Evolutionary conservation across 1,140 invertebrate species (phyloP), one percentile per base, ranked within the genome.

Genomic region (Zaprionus kolodkinae): DNA sequence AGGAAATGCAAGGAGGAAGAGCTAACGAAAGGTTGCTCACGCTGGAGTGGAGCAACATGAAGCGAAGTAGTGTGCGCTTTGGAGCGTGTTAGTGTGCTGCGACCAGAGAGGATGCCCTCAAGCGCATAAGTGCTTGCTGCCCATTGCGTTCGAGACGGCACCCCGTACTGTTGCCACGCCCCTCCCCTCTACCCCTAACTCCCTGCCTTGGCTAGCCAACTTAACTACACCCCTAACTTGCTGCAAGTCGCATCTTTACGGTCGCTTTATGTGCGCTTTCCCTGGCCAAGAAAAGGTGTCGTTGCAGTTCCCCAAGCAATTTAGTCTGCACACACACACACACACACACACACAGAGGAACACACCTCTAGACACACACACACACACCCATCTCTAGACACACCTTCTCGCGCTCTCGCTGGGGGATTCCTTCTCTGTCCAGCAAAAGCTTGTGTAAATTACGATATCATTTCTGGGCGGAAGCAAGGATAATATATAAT

Each of bases 251-350:
- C 48, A 55, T 36, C 64, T 72, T 66, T 52, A 52, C 43, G 38
- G 35, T 45, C 70, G 45, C 40, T 72, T 67, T 72, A 69, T 57
- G 43, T 61, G 33, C 43, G 45, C 59, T 56, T 50, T 45, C 63
- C 57, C 57, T 50, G 45, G 35, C 38, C 57, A 45, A 9, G 35
- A 38, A 71, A 71, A 82, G 80, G 80, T 83, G 80, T 83, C 60
- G 72, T 60, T 69, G 68, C 80, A 79, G 72, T 55, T 69, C 72
- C 57, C 52, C 67, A 57, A 62, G 72, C 81, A 65, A 81, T 79
- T 82, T 60, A 65, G 57, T n/a, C 13, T 17, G 17, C 50, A 36
- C 45, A 43, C 70, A 60, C 35, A 61, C 54, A 67, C 54, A 54
- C 17, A 72, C 62, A 43, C 17, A 72, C 62, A 38, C 21, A 65